Conservation (phyloP, 30 jellyfish, hydroid and myxozoan genomes). For the Mastigias papua region DNA sequence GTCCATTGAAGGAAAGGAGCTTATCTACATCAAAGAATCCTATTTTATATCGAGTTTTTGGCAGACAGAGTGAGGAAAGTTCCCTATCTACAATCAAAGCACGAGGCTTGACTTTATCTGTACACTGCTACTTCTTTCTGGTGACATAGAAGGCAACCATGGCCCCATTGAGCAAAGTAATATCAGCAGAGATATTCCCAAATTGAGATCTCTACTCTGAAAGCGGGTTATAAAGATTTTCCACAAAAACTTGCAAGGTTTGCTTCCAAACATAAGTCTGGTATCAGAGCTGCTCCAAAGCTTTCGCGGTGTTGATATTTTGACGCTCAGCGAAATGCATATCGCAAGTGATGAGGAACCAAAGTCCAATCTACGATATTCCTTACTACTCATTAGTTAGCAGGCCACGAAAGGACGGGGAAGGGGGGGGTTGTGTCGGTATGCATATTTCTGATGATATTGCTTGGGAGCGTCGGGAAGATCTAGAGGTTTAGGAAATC, state of each 20-base stretch:
- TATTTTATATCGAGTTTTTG: conserved; percentile 48
- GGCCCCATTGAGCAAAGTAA: conserved; percentile 24
- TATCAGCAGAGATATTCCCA: conserved; percentile 30
- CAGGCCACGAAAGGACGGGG: conserved; percentile 67
- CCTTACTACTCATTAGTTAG: conserved; percentile 74
- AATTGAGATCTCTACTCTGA: conserved; percentile 32
- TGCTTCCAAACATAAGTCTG: conserved; percentile 59
- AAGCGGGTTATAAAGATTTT: conserved; percentile 67
- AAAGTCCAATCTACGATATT: conserved; percentile 15
- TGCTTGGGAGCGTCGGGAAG: conserved; percentile 73
- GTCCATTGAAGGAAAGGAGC: conserved; percentile 32
- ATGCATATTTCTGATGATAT: conserved; percentile 59
- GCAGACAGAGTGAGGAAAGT: conserved; percentile 61
- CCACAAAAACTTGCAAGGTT: conserved; percentile 78
- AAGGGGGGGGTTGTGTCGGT: conserved; percentile 82
- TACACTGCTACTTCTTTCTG: conserved; percentile 19
- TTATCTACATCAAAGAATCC: conserved; percentile 23
- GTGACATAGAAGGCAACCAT: conserved; percentile 29
- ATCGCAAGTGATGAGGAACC: conserved; percentile 45
- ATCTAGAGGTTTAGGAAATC: conserved; percentile 66
- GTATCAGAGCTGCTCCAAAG: conserved; percentile 58
- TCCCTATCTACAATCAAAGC: conserved; percentile 22
- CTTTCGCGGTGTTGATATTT: conserved; percentile 52
- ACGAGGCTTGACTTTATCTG: conserved; percentile 18
- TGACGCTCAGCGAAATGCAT: conserved; percentile 72